A percentile compares a stretch with the other conserved stretches of the same genome.
Evolutionary conservation across 2,113 vertebrate genomes (phyloP).

Genomic region (Melanotaenia duboulayi): DNA sequence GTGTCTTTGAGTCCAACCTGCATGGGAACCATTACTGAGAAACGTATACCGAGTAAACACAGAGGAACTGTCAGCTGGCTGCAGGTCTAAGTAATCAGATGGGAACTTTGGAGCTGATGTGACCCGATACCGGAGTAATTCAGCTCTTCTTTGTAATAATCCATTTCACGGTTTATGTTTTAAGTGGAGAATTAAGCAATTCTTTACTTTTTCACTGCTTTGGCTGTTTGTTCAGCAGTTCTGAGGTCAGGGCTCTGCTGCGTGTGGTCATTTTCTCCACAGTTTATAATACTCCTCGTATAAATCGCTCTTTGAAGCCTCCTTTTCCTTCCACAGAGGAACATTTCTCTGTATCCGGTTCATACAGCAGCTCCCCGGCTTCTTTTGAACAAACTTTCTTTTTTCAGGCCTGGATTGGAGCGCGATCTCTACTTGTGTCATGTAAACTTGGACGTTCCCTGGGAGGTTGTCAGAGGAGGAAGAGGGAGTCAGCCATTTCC

Average conservation of each 20-base stretch:
- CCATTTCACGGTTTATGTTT: conserved; percentile 65
- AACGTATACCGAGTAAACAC: conserved; percentile 64
- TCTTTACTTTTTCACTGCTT: conserved; percentile 41
- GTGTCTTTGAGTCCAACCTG: conserved; percentile 58
- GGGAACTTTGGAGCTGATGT: conserved; percentile 27
- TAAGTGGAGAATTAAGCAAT: conserved; percentile 67
- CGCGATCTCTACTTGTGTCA: conserved; percentile 60
- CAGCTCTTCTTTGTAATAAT: conserved; percentile 58
- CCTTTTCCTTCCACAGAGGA: conserved; percentile 60
- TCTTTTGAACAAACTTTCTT: conserved; percentile 20
- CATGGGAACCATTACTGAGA: conserved; percentile 74
- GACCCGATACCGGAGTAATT: conserved; percentile 62
- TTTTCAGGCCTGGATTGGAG: conserved; percentile 33
- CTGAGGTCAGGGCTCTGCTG: conserved; percentile 56
- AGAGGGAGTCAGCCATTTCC: conserved; percentile 62
- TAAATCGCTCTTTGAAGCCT: conserved; percentile 66
- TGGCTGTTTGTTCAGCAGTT: conserved; percentile 68
- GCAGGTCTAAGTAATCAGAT: conserved; percentile 59
- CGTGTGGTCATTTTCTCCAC: conserved; percentile 64
- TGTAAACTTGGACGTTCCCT: conserved; percentile 61
- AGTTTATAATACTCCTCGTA: conserved; percentile 41
- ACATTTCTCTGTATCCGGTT: conserved; percentile 68
- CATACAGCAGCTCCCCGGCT: conserved; percentile 14
- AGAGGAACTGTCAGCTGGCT: conserved; percentile 47
- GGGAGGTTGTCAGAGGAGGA: conserved; percentile 68